Percentiles rank a stretch among this genome's conserved stretches.
phyloP scores from a whole-genome alignment of 2,888 invertebrate genomes.

The Embidobia sp. region DNA sequence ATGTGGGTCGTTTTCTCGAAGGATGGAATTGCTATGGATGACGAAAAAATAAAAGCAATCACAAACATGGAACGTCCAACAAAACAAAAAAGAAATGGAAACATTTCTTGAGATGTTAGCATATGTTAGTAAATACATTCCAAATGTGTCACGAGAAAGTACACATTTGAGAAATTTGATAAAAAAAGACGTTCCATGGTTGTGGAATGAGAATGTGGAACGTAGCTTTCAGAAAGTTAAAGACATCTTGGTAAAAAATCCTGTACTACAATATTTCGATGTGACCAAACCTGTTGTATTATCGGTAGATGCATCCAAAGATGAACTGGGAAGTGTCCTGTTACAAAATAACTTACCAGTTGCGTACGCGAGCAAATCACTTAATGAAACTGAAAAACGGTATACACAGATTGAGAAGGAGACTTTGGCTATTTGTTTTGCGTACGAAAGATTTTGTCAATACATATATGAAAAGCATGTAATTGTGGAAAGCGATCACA shows the following conservation, averaged over 20 bases:
- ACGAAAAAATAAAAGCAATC: constrained; percentile 63
- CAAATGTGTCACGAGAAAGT: background rate
- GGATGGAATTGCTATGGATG: constrained; percentile 51
- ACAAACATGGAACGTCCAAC: constrained; percentile 44
- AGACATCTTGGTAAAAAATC: background rate
- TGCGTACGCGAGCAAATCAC: constrained; percentile 67
- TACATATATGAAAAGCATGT: constrained; percentile 41
- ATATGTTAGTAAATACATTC: constrained; percentile 7
- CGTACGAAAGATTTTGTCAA: constrained; percentile 60
- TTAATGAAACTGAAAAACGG: constrained; percentile 45
- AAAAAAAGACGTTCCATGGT: background rate
- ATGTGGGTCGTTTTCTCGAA: constrained; percentile 53
- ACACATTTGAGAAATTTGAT: background rate
- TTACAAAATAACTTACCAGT: constrained; percentile 63
- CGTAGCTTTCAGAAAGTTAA: constrained; percentile 1
- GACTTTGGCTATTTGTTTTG: constrained; percentile 58
- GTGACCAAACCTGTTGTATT: background rate
- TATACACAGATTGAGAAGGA: constrained; percentile 64
- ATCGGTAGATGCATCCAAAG: constrained; percentile 2
- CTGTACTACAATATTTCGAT: background rate
- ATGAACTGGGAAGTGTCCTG: background rate
- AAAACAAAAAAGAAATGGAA: constrained; percentile 49
- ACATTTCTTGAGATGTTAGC: constrained; percentile 13
- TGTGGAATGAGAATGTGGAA: constrained; percentile 7
- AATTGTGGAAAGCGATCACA: constrained; percentile 42